Evolutionary conservation across 1,140 invertebrate genomes (phyloP), one percentile per base, ranked within the genome.

Genomic region (Camponotus floridanus): DNA sequence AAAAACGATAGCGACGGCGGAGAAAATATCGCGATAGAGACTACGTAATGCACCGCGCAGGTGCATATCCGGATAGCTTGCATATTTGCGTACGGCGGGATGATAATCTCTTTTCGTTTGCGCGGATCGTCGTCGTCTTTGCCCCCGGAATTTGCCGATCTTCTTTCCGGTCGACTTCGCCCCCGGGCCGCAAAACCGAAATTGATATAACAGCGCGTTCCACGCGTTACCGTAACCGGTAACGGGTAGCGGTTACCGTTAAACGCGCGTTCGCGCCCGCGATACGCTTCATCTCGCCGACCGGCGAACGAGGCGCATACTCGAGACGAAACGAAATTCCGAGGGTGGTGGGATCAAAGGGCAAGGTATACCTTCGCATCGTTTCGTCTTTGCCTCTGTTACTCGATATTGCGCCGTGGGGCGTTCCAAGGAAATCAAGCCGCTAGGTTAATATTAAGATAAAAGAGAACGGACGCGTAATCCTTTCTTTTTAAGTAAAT

Each of bases 141-240:
- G 59, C 59, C 13, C 33, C 3, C 15, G 73, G 61, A 81, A 81
- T 86, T 61, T 15, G 48, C 65, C 55, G 62, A 80, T 80, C 64
- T 80, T 79, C 76, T 78, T 79, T 67, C 64, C 83, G 26, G 55
- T 65, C 55, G 76, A 85, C 61, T 80, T 81, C 57, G 55, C 78
- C 21, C 8, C 39, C 42, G 62, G 59, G 62, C 68, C 55, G 62
- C 76, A 89, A 89, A 88, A 86, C 88, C 88, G 87, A 90, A 93
- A 91, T 91, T 90, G 89, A 90, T 91, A 90, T 90, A 87, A 91
- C 85, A 74, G 88, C 76, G 83, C 90, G 87, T 92, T 92, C 70
- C 86, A 87, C 90, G 86, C 79, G 89, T 92, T 90, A 90, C 80
- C 87, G 74, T 91, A 92, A 93, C 91, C 88, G 87, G 90, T 90